phyloP scores from a whole-genome alignment of 2,113 vertebrate genomes.

The Rhinoderma darwinii region DNA sequence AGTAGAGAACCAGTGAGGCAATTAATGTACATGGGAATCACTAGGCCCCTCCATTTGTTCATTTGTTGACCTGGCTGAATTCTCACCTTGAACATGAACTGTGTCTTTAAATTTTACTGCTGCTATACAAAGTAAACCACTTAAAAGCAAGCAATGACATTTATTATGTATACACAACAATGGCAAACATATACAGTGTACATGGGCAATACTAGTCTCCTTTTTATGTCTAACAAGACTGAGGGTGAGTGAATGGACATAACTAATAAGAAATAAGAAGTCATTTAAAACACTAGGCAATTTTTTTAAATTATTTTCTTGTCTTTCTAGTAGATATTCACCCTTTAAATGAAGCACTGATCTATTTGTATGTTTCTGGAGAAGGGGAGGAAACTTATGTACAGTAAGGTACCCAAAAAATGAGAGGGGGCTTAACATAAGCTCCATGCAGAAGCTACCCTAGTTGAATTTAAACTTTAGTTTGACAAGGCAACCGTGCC shows the following conservation, averaged over 20 bases:
- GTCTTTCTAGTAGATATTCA: no score
- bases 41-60: slow-evolving; percentile 3
- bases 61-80: slow-evolving; percentile 21
- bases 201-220: neutral
- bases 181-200: neutral
- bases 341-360: neutral
- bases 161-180: neutral
- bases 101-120: neutral
- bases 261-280: neutral
- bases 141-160: neutral
- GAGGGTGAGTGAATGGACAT: neutral
- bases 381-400: no score
- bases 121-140: neutral
- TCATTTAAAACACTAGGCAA: neutral
- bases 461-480: no score
- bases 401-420: no score
- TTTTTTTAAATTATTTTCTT: neutral
- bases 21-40: slow-evolving; percentile 13
- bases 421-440: no score
- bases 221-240: neutral
- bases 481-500: no score
- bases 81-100: slow-evolving; percentile 46
- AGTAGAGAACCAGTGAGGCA: slow-evolving; percentile 20
- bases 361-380: neutral
- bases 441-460: no score